phyloP scores from a whole-genome alignment of 2,113 vertebrate species.

The Tylochromis polylepis region DNA sequence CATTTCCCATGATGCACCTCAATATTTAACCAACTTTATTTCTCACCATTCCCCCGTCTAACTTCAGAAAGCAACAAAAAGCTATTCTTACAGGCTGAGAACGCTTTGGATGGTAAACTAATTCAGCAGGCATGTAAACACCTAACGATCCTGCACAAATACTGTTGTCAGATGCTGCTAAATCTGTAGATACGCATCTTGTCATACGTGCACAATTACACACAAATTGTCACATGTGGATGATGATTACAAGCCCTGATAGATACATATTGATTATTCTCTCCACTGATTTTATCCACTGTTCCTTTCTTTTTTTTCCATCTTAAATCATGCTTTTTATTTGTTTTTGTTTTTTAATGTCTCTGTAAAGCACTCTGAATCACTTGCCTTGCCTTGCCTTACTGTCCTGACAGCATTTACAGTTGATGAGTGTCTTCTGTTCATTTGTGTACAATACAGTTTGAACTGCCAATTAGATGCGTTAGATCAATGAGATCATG shows the following conservation, averaged over 20 bases:
- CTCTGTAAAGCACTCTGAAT: too few relatives aligned
- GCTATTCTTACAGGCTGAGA: neutral
- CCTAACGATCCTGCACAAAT: neutral
- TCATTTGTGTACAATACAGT: constrained; percentile 46
- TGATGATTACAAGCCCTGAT: neutral
- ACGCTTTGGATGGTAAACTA: neutral
- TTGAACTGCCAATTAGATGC: constrained; percentile 60
- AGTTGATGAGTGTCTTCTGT: constrained; percentile 45
- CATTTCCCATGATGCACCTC: neutral
- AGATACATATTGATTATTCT: neutral
- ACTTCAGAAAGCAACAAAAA: neutral
- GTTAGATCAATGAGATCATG: constrained; percentile 11
- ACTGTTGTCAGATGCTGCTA: neutral
- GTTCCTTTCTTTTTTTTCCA: too few relatives aligned
- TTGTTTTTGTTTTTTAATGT: too few relatives aligned
- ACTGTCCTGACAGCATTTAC: constrained; percentile 18
- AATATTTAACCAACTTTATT: neutral
- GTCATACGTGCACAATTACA: neutral
- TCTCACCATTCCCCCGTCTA: too few relatives aligned
- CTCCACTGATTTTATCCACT: too few relatives aligned
- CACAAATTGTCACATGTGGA: neutral
- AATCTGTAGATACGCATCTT: neutral
- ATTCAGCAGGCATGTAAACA: neutral
- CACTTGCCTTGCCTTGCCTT: too few relatives aligned
- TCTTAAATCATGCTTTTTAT: too few relatives aligned